A percentile compares a stretch with the other conserved stretches of the same genome.
These are phyloP conservation scores for Prorops nasuta DNA, from an alignment of 1,140 invertebrate genomes.

Conservation along the genomic window DNA sequence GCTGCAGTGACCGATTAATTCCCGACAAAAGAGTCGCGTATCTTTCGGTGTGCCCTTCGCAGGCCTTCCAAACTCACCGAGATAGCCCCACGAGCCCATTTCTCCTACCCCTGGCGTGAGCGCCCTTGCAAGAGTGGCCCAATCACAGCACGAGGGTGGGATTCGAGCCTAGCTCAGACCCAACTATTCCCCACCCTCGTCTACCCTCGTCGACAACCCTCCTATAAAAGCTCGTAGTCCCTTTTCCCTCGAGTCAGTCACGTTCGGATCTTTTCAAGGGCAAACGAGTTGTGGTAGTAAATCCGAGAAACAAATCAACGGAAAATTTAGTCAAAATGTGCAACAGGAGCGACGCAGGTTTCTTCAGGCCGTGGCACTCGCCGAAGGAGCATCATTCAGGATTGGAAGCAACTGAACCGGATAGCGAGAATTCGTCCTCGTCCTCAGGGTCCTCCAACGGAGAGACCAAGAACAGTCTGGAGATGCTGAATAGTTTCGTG, in stretches of 20 bases:
- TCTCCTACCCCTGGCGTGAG: neutral
- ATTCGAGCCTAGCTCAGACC: conserved; percentile 4
- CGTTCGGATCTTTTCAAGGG: neutral
- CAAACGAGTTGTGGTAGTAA: too few relatives aligned
- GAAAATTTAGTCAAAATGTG: conserved; percentile 16
- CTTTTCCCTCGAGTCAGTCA: neutral
- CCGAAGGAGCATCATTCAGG: conserved; percentile 2
- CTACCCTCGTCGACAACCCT: neutral
- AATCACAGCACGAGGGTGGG: conserved; percentile 24
- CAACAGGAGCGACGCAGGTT: conserved; percentile 8
- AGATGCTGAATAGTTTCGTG: conserved; percentile 15
- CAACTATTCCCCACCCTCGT: neutral
- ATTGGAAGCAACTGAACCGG: too few relatives aligned
- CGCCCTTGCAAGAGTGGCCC: conserved; percentile 16
- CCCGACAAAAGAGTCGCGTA: conserved; percentile 24
- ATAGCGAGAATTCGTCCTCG: conserved; percentile 13
- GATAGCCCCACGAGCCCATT: neutral
- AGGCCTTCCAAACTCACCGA: neutral
- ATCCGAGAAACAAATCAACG: too few relatives aligned
- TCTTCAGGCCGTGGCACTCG: conserved; percentile 40
- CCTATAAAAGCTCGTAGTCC: conserved; percentile 22
- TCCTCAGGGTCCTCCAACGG: too few relatives aligned
- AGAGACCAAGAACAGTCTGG: too few relatives aligned
- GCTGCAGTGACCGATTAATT: conserved; percentile 30
- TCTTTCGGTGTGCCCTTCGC: conserved; percentile 23